Evolutionary conservation across 2,888 invertebrate species (phyloP).

Genomic region (Pollenia amentaria): DNA sequence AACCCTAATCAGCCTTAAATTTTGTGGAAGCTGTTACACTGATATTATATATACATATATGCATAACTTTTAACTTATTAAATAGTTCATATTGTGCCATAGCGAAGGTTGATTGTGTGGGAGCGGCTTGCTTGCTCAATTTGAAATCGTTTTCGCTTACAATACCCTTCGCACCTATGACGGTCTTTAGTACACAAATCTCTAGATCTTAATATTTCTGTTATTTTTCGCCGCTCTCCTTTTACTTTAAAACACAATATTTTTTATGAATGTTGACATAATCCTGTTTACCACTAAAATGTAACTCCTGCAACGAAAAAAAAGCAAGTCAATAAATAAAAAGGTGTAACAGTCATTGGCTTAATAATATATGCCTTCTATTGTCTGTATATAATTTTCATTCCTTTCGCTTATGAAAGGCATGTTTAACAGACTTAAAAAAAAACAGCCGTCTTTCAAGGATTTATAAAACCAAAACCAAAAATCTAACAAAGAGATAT

Average conservation of each 20-base stretch:
- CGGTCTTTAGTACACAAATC: no score
- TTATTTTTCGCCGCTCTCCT: background rate
- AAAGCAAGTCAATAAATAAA: slow-evolving; percentile 59
- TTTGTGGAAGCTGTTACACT: no score
- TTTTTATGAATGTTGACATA: slow-evolving; percentile 57
- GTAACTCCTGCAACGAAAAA: slow-evolving; percentile 4
- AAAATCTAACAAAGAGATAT: background rate
- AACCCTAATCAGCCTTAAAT: no score
- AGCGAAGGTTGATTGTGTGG: no score
- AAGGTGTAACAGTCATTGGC: slow-evolving; percentile 64
- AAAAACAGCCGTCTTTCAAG: slow-evolving; percentile 34
- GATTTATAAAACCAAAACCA: slow-evolving; percentile 33
- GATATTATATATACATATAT: no score
- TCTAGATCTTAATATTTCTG: no score
- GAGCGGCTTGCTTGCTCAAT: no score
- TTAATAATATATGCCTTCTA: slow-evolving; percentile 60
- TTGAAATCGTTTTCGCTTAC: no score
- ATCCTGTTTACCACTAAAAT: slow-evolving; percentile 60
- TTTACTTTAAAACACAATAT: background rate
- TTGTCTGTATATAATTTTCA: background rate
- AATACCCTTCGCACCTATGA: no score
- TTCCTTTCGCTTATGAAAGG: background rate
- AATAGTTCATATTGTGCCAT: no score
- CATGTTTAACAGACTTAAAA: slow-evolving; percentile 23
- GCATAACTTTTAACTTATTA: no score